Base-by-base conservation (phyloP, 2,113 vertebrate genomes). In the Antigone vipio region DNA sequence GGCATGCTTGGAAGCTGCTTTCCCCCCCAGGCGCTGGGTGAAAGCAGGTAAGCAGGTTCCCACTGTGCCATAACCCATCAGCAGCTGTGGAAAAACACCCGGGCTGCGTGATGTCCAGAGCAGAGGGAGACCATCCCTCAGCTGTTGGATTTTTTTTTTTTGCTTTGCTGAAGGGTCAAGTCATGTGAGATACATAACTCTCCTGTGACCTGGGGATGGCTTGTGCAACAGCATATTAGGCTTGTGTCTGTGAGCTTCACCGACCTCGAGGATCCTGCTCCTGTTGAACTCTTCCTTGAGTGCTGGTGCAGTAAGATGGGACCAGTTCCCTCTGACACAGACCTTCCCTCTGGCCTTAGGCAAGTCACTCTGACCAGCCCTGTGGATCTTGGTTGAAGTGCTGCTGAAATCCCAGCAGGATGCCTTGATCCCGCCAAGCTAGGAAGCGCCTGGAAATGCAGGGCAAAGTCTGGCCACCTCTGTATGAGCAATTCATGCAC, bases 1-100 rank as follows among this genome's bases (percentile, higher is more conserved):
- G 5, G 81, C 81, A 53, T 4, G 12, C 15, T 88, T 38, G 13
- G 80, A 66, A 18, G 72, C 27, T 53, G 47, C 93, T 63, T 72
- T 29, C 42, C 59, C 73, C 74, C 38, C 60, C 14, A 24, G 88
- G 75, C 8, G 1, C n/a, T 45, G 11, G 49, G 49, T 62, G 84
- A 60, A 8, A 56, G 58, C 32, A 8, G 85, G 77, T 8, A 12
- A 56, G 85, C 67, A 44, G 72, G 88, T 80, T 93, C 79, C 63
- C 23, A 5, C 74, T 34, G 26, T 34, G 88, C 74, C 29, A 15
- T 9, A 29, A n/a, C 35, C 63, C 79, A 66, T 42, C n/a, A 14
- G 40, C 17, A 42, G 3, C 60, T 38, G 42, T 88, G 92, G 93
- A 97, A 85, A 94, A 93, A 89, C 92, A 79, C 75, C 55, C 10